Base-by-base conservation (phyloP, 2,797 vertebrate genomes). In the Enteromius mattozi region DNA sequence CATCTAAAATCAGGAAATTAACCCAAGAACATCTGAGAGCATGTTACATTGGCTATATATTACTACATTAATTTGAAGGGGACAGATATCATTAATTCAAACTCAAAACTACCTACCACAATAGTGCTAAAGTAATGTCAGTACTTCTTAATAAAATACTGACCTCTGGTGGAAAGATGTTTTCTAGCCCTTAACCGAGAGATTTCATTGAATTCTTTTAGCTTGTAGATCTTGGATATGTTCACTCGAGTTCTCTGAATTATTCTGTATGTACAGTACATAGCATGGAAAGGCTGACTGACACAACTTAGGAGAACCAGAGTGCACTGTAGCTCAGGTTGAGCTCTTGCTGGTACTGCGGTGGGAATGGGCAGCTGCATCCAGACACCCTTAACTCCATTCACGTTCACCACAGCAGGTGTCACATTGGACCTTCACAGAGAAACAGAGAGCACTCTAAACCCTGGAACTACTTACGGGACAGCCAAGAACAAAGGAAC, bases 331-430 rank as follows among this genome's bases (percentile, higher is more conserved):
- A 37, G 14, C 14, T 63, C 27, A 37, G 80, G 19, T 65, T 4
- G 13, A 17, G 51, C 40, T 47, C 40, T 68, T 37, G 21, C 30
- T 40, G 63, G 42, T 49, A 65, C 82, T 69, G 88, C 90, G 94
- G 91, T 95, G 93, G 93, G 93, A 95, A 95, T 90, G 90, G 92
- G 93, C 94, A 95, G 93, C 94, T 95, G 94, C 92, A 93, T 90
- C 88, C 91, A 93, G 91, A 92, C 90, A 92, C 93, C 91, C 92
- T 93, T 91, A 54, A 92, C 93, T 94, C 92, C 93, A 95, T 95
- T 95, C 93, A 95, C 93, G 93, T 94, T 92, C 92, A 92, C 69
- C 82, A 87, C 85, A 86, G 70, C 75, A 79, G 68, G 76, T 81
- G 84, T 69, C 66, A 77, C 83, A 84, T 78, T 66, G 45, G 45